Evolutionary conservation across 2,888 invertebrate species (phyloP).

Genomic region (Atrina japonica): DNA sequence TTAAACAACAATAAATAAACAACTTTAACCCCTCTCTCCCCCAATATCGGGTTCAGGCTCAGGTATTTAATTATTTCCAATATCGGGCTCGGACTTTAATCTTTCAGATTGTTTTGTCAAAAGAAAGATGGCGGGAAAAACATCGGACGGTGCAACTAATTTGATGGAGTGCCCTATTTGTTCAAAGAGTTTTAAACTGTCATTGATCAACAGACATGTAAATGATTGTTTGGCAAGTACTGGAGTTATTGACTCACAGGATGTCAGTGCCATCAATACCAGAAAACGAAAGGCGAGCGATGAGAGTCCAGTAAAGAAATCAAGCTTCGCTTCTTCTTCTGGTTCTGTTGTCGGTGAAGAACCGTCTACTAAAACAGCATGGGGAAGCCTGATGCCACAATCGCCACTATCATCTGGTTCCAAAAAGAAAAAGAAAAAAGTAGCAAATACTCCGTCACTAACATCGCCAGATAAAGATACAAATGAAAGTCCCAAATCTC

Average conservation of each 20-base stretch:
- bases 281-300: constrained; percentile 29
- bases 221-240: constrained; percentile 54
- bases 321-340: not conserved
- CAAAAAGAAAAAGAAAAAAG: constrained; percentile 2
- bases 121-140: constrained; percentile 21
- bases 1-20: too few species aligned
- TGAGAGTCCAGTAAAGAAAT: not conserved
- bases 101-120: constrained; percentile 8
- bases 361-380: constrained; percentile 15
- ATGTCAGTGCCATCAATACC: constrained; percentile 9
- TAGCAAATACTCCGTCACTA: not conserved
- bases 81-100: not conserved
- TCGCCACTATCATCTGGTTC: not conserved
- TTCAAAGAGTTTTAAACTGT: constrained; percentile 47
- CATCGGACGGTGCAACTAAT: constrained; percentile 2
- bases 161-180: constrained; percentile 65
- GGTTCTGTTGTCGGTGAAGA: not conserved
- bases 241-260: not conserved
- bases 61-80: too few species aligned
- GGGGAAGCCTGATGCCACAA: constrained; percentile 28
- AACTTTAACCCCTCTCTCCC: too few species aligned
- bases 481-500: constrained; percentile 8
- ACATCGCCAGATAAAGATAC: not conserved
- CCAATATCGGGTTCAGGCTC: too few species aligned
- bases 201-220: constrained; percentile 55